Evolutionary conservation across 2,797 vertebrate species (phyloP).

Genomic region (Peromyscus melanophrys): DNA sequence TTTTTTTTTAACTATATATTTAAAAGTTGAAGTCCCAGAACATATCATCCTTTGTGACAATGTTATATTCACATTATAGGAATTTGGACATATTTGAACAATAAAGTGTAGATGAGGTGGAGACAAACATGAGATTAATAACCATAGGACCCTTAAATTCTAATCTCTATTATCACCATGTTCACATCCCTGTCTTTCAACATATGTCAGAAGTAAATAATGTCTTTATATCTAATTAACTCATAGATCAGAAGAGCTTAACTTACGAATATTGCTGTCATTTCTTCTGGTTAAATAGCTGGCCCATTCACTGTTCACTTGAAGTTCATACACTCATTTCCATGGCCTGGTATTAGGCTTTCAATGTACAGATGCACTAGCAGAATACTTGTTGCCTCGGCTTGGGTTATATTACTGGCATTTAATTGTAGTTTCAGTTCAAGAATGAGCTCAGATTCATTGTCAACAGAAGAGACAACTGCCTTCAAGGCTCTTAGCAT

Average conservation of each 20-base stretch:
- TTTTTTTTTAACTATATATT: constrained; percentile 36
- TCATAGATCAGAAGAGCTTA: constrained; percentile 40
- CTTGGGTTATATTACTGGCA: constrained; percentile 13
- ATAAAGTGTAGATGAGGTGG: not conserved
- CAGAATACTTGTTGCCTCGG: not conserved
- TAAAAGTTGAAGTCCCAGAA: constrained; percentile 47
- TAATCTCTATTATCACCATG: not conserved
- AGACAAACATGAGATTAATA: not conserved
- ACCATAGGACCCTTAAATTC: not conserved
- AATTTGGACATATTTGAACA: not conserved
- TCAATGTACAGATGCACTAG: not conserved
- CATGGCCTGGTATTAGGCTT: not conserved
- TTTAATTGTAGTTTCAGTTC: not conserved
- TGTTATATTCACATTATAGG: constrained; percentile 41
- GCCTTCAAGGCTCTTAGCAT: not conserved
- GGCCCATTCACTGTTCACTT: constrained; percentile 26
- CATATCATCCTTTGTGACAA: not conserved
- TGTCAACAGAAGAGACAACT: not conserved
- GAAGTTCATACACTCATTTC: constrained; percentile 1
- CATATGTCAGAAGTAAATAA: constrained; percentile 3
- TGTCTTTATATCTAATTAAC: constrained; percentile 26
- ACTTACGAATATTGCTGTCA: constrained; percentile 4
- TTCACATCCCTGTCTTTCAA: not conserved
- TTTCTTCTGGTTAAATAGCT: not conserved
- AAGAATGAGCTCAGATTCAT: constrained; percentile 41